Evolutionary conservation across 2,888 invertebrate species (phyloP), one percentile per base, ranked within the genome.

Genomic region (Amphiduros pacificus): DNA sequence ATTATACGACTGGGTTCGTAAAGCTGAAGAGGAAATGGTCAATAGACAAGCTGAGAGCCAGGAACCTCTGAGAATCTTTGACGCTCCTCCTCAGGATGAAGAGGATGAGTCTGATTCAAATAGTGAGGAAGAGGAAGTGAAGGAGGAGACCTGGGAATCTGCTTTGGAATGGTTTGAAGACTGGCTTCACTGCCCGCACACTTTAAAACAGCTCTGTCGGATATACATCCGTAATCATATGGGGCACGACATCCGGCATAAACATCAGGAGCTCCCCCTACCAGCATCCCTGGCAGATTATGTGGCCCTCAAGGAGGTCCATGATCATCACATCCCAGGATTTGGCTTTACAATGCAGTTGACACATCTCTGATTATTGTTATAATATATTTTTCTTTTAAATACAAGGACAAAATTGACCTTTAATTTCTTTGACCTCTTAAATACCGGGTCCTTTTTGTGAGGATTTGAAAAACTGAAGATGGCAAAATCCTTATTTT

Each of bases 221-320:
- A 71, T 73, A 56, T 73, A 73, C 72, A 73, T 80, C 6, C 65
- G 78, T 6, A 75, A 76, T 55, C 71, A 75, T 61, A 65, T 77
- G 24, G 77, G 77, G 5, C 48, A 63, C 9, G 62, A 66, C 11
- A 67, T 77, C 26, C 71, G 71, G 41, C 72, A 69, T 40, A 66
- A 74, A 48, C 61, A 74, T 0, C 61, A 66, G 20, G 53, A 69
- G 14, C 67, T 78, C 6, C 76, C 76, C 2, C 50, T 78, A 3
- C 79, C 79, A 5, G 65, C 72, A 29, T 64, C 71, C 5, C 65
- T 80, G 52, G 69, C 62, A 51, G 73, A 77, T 54, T 80, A 74
- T 58, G 58, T 80, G 4, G 72, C 72, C 14, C 62, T 78, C 61
- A 73, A 72, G 58, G 78, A 78, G 44, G 66, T 79, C 14, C 75